Evolutionary conservation across 2,113 vertebrate species (phyloP).

Genomic region (Aplodontia rufa): DNA sequence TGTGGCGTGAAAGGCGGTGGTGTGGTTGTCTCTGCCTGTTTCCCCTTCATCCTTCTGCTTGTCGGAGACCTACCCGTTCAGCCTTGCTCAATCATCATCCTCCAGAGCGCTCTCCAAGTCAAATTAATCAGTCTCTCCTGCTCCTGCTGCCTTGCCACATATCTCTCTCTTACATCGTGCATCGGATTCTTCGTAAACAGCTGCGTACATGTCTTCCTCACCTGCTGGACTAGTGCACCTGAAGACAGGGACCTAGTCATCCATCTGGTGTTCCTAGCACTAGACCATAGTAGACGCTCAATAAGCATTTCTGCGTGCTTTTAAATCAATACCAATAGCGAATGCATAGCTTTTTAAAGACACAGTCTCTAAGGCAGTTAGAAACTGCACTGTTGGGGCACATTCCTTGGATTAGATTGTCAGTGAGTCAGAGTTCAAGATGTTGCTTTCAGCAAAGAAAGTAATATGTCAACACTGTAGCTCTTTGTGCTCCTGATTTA

Average conservation of each 20-base stretch:
- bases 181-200: not conserved
- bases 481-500: not conserved
- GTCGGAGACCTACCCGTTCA: not conserved
- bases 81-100: not conserved
- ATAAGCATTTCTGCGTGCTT: not conserved
- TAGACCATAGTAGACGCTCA: not conserved
- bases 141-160: not conserved
- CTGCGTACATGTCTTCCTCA: not conserved
- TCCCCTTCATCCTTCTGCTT: not conserved
- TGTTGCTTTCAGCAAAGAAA: slow-evolving; percentile 7
- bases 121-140: not conserved
- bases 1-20: not conserved
- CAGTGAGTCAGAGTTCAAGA: slow-evolving; percentile 59
- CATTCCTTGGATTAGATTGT: not conserved
- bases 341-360: not conserved
- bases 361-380: not conserved
- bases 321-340: not conserved
- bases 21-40: not conserved
- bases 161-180: not conserved
- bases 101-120: too few species aligned
- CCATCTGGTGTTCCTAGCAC: not conserved
- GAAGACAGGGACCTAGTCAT: not conserved
- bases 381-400: not conserved
- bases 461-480: not conserved
- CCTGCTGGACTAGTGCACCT: not conserved